Evolutionary conservation across 1,140 invertebrate species (phyloP).

Genomic region (Leptinotarsa undecemlineata): DNA sequence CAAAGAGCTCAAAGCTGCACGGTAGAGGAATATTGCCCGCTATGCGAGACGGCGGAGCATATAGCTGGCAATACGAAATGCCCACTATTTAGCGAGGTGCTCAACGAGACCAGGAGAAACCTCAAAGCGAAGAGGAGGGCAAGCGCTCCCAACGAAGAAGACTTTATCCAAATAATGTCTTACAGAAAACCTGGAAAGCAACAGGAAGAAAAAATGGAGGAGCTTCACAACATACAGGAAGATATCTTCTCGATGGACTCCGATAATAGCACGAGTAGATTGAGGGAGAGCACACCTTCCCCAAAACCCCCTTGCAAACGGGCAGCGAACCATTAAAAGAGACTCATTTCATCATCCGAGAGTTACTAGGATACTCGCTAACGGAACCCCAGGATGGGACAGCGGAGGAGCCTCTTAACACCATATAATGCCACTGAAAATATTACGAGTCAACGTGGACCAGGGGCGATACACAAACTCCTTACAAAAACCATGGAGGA

Average conservation of each 20-base stretch:
- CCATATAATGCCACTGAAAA: not conserved
- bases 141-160: too few relatives aligned
- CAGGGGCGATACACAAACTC: not conserved
- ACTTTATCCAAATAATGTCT: too few relatives aligned
- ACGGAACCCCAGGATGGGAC: not conserved
- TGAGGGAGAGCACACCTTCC: constrained; percentile 9
- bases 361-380: not conserved
- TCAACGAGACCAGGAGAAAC: too few relatives aligned
- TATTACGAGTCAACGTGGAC: not conserved
- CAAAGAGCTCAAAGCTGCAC: too few relatives aligned
- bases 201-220: not conserved
- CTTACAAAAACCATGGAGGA: not conserved
- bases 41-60: too few relatives aligned
- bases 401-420: not conserved
- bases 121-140: too few relatives aligned
- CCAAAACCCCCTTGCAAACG: not conserved
- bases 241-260: not conserved
- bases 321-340: not conserved
- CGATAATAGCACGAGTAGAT: not conserved
- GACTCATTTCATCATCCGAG: not conserved
- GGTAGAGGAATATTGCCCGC: too few relatives aligned
- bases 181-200: too few relatives aligned
- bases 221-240: not conserved
- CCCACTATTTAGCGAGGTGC: too few relatives aligned
- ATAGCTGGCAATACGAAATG: too few relatives aligned